A percentile compares a stretch with the other conserved stretches of the same genome.
phyloP scores from a whole-genome alignment of 2,113 vertebrate genomes.

The Aspidoscelis tigris region DNA sequence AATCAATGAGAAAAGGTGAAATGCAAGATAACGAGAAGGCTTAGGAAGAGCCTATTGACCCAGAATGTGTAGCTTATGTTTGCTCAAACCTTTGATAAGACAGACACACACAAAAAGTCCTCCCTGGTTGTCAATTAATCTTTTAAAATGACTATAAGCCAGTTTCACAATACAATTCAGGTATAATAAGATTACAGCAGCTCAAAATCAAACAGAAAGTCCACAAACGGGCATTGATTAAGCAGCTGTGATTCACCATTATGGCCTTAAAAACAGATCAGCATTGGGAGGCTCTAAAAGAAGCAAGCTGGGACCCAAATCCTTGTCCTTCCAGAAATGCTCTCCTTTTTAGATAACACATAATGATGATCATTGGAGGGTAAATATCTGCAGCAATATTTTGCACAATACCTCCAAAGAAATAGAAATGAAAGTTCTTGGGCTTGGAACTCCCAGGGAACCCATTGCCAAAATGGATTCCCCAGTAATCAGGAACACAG shows the following conservation, averaged over 20 bases:
- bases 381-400: neutral
- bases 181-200: conserved; percentile 37
- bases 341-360: neutral
- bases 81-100: conserved; percentile 36
- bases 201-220: neutral
- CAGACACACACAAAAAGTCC: conserved; percentile 36
- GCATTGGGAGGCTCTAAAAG: neutral
- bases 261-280: neutral
- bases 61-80: conserved; percentile 26
- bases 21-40: conserved; percentile 43
- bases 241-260: neutral
- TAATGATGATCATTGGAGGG: neutral
- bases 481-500: no score
- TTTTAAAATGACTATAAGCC: conserved; percentile 34
- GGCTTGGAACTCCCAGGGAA: no score
- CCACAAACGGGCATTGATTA: neutral
- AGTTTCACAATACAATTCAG: conserved; percentile 20
- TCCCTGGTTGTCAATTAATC: conserved; percentile 21
- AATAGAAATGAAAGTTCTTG: no score
- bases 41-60: conserved; percentile 57
- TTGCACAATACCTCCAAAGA: no score
- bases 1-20: conserved; percentile 58
- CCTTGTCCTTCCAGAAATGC: neutral
- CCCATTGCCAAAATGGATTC: no score
- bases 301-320: neutral